These are phyloP conservation scores for Thamnophis sirtalis DNA, from an alignment of 2,113 vertebrate species.

Conservation along the genomic window DNA sequence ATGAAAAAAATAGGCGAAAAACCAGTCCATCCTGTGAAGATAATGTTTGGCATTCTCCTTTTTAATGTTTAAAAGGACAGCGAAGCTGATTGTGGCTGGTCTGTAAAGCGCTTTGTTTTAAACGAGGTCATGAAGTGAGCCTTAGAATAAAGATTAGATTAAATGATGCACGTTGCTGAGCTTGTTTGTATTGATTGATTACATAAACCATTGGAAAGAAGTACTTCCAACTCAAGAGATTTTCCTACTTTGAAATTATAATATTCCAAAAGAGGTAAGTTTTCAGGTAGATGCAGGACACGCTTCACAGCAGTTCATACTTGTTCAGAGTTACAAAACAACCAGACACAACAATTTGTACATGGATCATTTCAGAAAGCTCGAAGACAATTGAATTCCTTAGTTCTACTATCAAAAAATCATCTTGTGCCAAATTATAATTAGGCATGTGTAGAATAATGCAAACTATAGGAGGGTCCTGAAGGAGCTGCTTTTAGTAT, in stretches of 20 bases:
- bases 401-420: constrained; percentile 28
- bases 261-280: background rate
- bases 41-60: background rate
- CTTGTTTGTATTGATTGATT: constrained; percentile 7
- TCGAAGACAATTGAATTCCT: background rate
- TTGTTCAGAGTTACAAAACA: background rate
- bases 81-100: background rate
- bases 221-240: background rate
- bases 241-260: constrained; percentile 13
- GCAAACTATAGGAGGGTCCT: constrained; percentile 32
- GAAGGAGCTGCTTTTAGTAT: constrained; percentile 49
- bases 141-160: constrained; percentile 1
- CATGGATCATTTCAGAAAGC: background rate
- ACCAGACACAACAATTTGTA: background rate
- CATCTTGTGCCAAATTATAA: background rate
- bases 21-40: background rate
- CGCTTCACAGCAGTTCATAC: background rate
- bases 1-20: background rate
- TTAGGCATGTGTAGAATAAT: constrained; percentile 45
- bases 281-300: background rate
- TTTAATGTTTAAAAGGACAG: background rate
- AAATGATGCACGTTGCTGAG: background rate
- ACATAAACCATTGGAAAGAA: constrained; percentile 8
- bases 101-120: background rate
- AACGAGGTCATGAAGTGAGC: background rate